Conservation (phyloP, 2,888 invertebrate species). For the Stramonita haemastoma region DNA sequence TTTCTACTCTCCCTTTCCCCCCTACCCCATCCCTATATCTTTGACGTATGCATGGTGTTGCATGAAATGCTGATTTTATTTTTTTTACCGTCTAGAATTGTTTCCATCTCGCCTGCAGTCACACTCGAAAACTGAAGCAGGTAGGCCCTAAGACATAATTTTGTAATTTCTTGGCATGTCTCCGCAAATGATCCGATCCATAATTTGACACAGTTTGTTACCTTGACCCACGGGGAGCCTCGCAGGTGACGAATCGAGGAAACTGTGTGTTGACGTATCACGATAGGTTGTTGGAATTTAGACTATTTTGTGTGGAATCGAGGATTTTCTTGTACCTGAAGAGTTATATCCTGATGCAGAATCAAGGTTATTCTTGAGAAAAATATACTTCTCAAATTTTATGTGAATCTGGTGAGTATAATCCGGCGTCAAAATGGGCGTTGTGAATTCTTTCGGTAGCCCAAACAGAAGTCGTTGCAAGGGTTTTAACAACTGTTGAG, state of each 20-base stretch:
- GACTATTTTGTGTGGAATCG: conserved; percentile 20
- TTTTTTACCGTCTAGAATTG: background rate
- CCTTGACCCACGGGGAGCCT: conserved; percentile 30
- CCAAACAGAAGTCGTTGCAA: background rate
- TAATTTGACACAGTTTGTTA: conserved; percentile 34
- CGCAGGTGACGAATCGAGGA: conserved; percentile 25
- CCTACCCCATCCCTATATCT: background rate
- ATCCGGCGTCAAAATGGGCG: background rate
- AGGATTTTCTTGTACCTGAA: background rate
- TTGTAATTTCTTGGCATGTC: background rate
- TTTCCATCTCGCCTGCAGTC: background rate
- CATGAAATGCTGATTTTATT: background rate
- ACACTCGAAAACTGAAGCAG: background rate
- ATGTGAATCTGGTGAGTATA: conserved; percentile 8
- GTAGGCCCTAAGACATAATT: no score
- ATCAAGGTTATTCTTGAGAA: background rate
- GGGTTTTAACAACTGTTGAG: conserved; percentile 10
- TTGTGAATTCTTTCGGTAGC: conserved; percentile 2
- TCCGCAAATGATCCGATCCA: conserved; percentile 27
- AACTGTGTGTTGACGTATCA: conserved; percentile 30
- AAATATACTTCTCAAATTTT: background rate
- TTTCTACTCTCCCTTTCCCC: no score
- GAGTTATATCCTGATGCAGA: background rate
- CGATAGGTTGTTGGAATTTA: no score
- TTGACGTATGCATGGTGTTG: background rate